A percentile compares a stretch with the other conserved stretches of the same genome.
These are phyloP conservation scores for Nerophis ophidion DNA, from an alignment of 2,113 vertebrate species.

Conservation along the genomic window DNA sequence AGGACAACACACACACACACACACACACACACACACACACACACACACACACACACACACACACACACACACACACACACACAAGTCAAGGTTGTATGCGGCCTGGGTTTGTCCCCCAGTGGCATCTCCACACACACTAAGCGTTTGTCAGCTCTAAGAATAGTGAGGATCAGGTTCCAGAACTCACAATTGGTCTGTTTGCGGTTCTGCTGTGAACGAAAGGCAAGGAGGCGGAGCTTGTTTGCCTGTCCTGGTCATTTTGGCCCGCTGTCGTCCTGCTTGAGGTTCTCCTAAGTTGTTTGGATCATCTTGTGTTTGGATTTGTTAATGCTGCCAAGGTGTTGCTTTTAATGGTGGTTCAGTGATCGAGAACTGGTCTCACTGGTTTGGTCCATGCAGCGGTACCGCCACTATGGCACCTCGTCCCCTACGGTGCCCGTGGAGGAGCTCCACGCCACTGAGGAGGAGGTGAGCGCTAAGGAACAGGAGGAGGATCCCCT, in stretches of 20 bases:
- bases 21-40: no score
- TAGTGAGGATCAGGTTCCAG: conserved; percentile 54
- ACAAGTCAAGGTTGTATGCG: conserved; percentile 37
- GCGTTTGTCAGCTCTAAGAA: conserved; percentile 63
- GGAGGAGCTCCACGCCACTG: conserved; percentile 35
- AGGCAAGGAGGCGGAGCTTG: conserved; percentile 35
- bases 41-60: no score
- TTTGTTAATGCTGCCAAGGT: not conserved
- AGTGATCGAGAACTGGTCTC: not conserved
- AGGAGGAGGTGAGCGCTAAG: conserved; percentile 6
- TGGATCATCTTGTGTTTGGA: not conserved
- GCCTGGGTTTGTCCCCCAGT: conserved; percentile 37
- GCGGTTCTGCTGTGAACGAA: conserved; percentile 5
- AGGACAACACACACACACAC: no score
- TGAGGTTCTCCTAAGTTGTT: not conserved
- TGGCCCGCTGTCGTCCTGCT: not conserved
- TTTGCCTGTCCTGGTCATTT: not conserved
- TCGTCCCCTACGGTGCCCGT: conserved; percentile 18
- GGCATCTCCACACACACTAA: conserved; percentile 27
- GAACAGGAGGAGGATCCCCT: conserved; percentile 21
- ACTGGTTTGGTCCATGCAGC: conserved; percentile 36
- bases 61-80: no score
- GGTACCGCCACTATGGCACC: conserved; percentile 25
- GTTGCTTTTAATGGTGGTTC: not conserved
- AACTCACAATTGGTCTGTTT: conserved; percentile 8